phyloP scores from a whole-genome alignment of 2,113 vertebrate genomes.

The Equus quagga region DNA sequence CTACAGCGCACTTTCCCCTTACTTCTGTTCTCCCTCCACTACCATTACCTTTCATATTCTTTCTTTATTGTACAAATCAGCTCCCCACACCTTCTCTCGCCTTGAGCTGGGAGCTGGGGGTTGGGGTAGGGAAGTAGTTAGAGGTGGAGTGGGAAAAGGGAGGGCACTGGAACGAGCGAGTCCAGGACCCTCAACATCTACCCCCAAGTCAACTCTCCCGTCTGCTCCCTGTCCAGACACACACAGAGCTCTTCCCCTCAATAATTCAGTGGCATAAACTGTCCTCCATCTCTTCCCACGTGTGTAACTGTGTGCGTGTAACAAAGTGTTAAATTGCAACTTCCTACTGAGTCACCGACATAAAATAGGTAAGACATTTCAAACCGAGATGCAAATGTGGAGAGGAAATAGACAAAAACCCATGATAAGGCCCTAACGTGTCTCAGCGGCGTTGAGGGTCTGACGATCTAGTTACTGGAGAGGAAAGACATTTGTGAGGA shows the following conservation, averaged over 20 bases:
- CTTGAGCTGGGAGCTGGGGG: neutral
- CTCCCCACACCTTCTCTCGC: neutral
- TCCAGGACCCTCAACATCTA: neutral
- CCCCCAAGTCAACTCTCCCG: neutral
- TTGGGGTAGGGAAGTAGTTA: neutral
- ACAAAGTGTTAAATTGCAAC: neutral
- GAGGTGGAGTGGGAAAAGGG: neutral
- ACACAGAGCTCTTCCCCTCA: neutral
- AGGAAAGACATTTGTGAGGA: neutral
- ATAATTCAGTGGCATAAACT: neutral
- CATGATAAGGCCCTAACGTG: neutral
- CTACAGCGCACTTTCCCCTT: neutral
- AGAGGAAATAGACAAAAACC: neutral
- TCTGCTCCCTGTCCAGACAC: neutral
- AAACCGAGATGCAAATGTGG: neutral
- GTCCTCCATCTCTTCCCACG: neutral
- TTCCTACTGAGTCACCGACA: neutral
- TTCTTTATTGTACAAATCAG: neutral
- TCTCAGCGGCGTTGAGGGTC: neutral
- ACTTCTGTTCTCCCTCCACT: neutral
- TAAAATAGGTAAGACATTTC: neutral
- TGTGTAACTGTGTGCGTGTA: neutral
- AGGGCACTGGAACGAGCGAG: neutral
- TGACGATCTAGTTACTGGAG: neutral
- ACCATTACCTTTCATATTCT: neutral